phyloP scores from a whole-genome alignment of 2,888 invertebrate genomes.

The Amiota minor region DNA sequence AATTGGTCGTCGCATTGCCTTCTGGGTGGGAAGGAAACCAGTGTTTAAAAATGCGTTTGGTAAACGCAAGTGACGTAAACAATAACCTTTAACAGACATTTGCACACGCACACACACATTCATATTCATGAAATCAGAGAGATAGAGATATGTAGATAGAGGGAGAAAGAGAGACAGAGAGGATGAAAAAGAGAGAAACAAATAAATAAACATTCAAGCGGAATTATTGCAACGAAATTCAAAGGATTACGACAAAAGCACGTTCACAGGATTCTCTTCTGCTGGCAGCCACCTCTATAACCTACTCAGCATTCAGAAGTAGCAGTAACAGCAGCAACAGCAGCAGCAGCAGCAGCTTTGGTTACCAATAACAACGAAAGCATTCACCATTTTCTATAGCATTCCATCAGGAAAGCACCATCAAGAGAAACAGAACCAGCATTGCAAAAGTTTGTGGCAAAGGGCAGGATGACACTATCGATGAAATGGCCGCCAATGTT shows the following conservation, averaged over 20 bases:
- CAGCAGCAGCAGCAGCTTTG: slow-evolving; percentile 43
- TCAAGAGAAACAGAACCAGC: neutral
- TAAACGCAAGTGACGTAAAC: slow-evolving; percentile 57
- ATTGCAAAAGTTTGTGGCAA: slow-evolving; percentile 35
- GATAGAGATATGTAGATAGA: slow-evolving; percentile 28
- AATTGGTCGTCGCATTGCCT: neutral
- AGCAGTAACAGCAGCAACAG: slow-evolving; percentile 31
- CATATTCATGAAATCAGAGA: slow-evolving; percentile 14
- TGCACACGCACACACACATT: slow-evolving; percentile 39
- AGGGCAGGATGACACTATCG: slow-evolving; percentile 41
- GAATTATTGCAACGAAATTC: slow-evolving; percentile 67
- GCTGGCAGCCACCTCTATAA: too few relatives aligned
- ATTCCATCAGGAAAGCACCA: neutral
- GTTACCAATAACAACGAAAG: slow-evolving; percentile 63
- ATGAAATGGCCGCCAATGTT: slow-evolving; percentile 1
- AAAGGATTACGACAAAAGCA: slow-evolving; percentile 67
- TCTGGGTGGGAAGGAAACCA: neutral
- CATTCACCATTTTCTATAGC: too few relatives aligned
- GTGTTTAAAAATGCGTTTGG: slow-evolving; percentile 53
- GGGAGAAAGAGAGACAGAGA: slow-evolving; percentile 31
- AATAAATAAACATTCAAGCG: slow-evolving; percentile 66
- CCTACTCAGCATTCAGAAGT: slow-evolving; percentile 18
- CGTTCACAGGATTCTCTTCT: slow-evolving; percentile 61
- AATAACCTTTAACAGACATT: slow-evolving; percentile 53
- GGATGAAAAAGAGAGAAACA: slow-evolving; percentile 11